Evolutionary conservation across 2,113 vertebrate species (phyloP).

Genomic region (Dromas ardeola): DNA sequence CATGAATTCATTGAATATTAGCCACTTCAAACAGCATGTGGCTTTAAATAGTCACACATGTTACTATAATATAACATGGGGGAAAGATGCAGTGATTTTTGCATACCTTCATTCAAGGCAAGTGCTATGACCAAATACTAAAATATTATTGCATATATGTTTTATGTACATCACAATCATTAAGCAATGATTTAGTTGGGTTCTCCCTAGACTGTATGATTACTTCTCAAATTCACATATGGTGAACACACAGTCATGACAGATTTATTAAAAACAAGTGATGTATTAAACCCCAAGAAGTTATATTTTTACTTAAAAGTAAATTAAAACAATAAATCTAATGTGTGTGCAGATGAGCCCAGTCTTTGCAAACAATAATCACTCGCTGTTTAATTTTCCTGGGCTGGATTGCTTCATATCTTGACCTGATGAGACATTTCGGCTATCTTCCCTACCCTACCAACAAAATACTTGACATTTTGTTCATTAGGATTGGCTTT

Average conservation of each 20-base stretch:
- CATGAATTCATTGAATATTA: constrained; percentile 7
- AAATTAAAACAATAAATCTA: constrained; percentile 84
- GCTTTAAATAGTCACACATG: background rate
- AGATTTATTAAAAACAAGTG: constrained; percentile 82
- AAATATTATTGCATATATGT: constrained; percentile 22
- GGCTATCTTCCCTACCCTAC: constrained; percentile 53
- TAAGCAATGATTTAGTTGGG: constrained; percentile 44
- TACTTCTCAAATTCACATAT: constrained; percentile 75
- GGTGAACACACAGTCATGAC: constrained; percentile 67
- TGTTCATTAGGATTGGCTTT: constrained; percentile 72
- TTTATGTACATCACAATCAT: constrained; percentile 47
- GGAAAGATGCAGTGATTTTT: background rate
- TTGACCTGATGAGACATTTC: constrained; percentile 30
- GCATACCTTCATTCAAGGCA: background rate
- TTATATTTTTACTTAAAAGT: constrained; percentile 79
- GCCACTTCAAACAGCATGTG: background rate
- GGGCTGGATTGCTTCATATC: constrained; percentile 25
- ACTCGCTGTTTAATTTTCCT: constrained; percentile 65
- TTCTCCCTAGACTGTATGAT: constrained; percentile 70
- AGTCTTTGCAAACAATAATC: constrained; percentile 74
- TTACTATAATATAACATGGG: background rate
- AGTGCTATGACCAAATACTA: background rate
- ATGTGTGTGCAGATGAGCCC: constrained; percentile 71
- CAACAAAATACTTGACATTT: constrained; percentile 64
- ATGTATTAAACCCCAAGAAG: constrained; percentile 75